These are phyloP conservation scores for Falcaria lacertinaria DNA, from an alignment of 2,888 invertebrate species.

Conservation along the genomic window DNA sequence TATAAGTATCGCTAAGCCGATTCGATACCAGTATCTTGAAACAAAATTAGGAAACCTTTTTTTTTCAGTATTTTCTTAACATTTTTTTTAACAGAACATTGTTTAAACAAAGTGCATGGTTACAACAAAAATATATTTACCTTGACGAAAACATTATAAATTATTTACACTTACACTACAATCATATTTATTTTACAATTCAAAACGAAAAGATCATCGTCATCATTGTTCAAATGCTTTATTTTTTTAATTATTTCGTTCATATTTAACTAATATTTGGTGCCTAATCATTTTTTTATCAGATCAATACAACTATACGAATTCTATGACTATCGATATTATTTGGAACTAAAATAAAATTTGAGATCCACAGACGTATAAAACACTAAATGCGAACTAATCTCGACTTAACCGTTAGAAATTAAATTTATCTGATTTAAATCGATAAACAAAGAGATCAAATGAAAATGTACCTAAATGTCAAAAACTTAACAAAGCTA, in stretches of 20 bases:
- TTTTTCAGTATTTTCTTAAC: constrained; percentile 31
- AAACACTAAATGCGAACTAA: constrained; percentile 23
- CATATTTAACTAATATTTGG: constrained; percentile 75
- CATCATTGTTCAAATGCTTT: constrained; percentile 17
- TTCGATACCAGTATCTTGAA: constrained; percentile 28
- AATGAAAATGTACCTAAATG: constrained; percentile 64
- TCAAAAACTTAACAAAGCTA: constrained; percentile 67
- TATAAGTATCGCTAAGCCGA: constrained; percentile 22
- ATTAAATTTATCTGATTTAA: constrained; percentile 61
- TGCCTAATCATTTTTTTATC: constrained; percentile 53
- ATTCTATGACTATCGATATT: constrained; percentile 65
- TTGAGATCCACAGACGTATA: constrained; percentile 65
- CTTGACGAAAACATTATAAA: constrained; percentile 17
- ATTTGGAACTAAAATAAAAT: constrained; percentile 73
- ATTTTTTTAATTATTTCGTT: constrained; percentile 24
- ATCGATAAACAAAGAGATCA: constrained; percentile 74
- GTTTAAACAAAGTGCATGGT: constrained; percentile 34
- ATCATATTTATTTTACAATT: constrained; percentile 32
- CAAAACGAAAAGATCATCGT: constrained; percentile 25
- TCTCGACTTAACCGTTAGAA: constrained; percentile 46
- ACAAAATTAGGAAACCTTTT: constrained; percentile 41
- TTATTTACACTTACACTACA: constrained; percentile 44
- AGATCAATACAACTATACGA: constrained; percentile 39
- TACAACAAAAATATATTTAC: constrained; percentile 43
- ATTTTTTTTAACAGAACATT: constrained; percentile 52